Conservation (phyloP, 1,140 invertebrate genomes). For the Scylla paramamosain region DNA sequence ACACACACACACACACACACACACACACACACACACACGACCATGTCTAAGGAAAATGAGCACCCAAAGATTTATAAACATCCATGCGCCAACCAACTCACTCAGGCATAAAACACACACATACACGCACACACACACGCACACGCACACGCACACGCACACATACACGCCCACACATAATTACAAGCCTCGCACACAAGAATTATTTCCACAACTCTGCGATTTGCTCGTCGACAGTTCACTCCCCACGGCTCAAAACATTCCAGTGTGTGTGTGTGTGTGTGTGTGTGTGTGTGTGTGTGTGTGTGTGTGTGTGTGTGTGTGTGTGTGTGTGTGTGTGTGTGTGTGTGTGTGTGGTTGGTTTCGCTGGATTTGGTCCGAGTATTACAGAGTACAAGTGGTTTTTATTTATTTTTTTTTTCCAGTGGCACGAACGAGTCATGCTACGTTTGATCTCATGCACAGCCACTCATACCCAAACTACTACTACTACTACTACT, state of each 20-base stretch:
- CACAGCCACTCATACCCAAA: background rate
- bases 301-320: no score
- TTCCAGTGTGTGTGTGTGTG: background rate
- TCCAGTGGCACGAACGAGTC: no score
- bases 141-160: constrained; percentile 41
- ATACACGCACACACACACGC: constrained; percentile 41
- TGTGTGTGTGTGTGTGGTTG: background rate
- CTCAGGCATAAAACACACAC: constrained; percentile 22
- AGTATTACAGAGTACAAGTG: background rate
- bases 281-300: constrained; percentile 10
- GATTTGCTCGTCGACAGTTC: background rate
- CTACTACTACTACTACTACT: constrained; percentile 21
- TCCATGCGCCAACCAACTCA: background rate
- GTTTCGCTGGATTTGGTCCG: background rate
- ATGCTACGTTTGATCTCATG: no score
- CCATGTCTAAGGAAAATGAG: background rate
- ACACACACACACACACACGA: no score
- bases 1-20: no score
- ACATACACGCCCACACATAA: constrained; percentile 8
- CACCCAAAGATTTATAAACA: background rate
- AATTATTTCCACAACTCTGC: background rate
- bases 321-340: background rate
- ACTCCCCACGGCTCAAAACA: background rate
- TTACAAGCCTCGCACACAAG: constrained; percentile 1
- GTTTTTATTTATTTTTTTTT: background rate